Evolutionary conservation across 30 jellyfish, hydroid and myxozoan genomes (phyloP).

Genomic region (Aurelia sp.): DNA sequence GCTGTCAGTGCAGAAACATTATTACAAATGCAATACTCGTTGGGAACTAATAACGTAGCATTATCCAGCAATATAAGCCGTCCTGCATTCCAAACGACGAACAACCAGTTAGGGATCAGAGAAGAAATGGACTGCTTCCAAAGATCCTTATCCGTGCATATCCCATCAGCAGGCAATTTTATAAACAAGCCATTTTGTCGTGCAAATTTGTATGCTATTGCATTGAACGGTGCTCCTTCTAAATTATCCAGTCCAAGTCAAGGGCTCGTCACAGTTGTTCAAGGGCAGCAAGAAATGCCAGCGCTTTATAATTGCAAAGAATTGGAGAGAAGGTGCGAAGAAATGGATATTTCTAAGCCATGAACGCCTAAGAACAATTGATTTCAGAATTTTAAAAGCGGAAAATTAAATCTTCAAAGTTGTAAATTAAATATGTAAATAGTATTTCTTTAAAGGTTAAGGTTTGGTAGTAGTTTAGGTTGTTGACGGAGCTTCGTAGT

Average conservation of each 20-base stretch:
- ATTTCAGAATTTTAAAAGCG: too few species aligned
- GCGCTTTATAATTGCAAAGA: not conserved
- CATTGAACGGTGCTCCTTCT: not conserved
- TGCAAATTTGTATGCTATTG: not conserved
- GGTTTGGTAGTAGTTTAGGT: too few species aligned
- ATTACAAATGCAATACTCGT: not conserved
- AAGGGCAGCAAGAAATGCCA: not conserved
- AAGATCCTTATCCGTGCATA: constrained; percentile 17
- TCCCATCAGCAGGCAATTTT: not conserved
- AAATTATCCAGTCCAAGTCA: not conserved
- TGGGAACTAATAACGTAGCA: not conserved
- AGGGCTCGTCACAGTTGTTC: not conserved
- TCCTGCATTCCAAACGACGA: not conserved
- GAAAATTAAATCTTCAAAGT: too few species aligned
- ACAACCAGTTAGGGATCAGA: not conserved
- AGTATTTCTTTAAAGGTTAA: too few species aligned
- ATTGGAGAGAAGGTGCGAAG: not conserved
- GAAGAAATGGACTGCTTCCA: not conserved
- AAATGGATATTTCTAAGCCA: constrained; percentile 42
- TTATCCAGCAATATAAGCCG: not conserved
- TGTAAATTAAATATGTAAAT: too few species aligned
- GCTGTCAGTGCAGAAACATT: constrained; percentile 7
- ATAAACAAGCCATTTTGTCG: not conserved
- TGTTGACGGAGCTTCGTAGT: too few species aligned
- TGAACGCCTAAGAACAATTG: not conserved